These are phyloP conservation scores for Clarias pachynema DNA, from an alignment of 2,797 vertebrate genomes.

Conservation along the genomic window DNA sequence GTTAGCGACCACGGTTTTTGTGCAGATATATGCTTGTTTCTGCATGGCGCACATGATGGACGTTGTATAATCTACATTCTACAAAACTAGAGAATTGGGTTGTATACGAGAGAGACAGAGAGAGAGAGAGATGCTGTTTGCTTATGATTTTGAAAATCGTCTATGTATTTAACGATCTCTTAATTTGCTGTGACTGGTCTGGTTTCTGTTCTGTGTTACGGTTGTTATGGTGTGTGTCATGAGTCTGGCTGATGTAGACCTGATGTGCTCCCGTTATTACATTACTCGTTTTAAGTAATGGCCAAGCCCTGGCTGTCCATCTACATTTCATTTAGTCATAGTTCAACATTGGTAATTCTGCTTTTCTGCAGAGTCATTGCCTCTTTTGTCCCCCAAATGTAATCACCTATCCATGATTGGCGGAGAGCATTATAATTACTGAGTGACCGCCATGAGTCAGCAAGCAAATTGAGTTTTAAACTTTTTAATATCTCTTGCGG, in stretches of 20 bases:
- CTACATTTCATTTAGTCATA: slow-evolving; percentile 43
- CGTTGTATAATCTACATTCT: slow-evolving; percentile 23
- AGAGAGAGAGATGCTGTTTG: slow-evolving; percentile 25
- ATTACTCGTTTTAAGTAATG: slow-evolving; percentile 43
- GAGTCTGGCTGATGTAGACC: slow-evolving; percentile 33
- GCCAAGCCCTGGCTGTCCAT: slow-evolving; percentile 38
- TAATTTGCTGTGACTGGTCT: slow-evolving; percentile 12
- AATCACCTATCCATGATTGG: slow-evolving; percentile 57
- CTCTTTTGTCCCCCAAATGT: slow-evolving; percentile 56
- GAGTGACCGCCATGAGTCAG: slow-evolving; percentile 23
- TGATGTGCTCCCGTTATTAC: slow-evolving; percentile 46
- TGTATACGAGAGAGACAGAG: slow-evolving; percentile 12
- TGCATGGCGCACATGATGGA: slow-evolving; percentile 23
- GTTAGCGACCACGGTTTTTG: not conserved
- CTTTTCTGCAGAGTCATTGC: slow-evolving; percentile 43
- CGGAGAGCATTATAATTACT: slow-evolving; percentile 45
- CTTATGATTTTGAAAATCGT: slow-evolving; percentile 28
- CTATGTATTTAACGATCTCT: slow-evolving; percentile 24
- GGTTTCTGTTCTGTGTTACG: slow-evolving; percentile 45
- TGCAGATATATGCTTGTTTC: slow-evolving; percentile 32
- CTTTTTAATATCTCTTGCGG: slow-evolving; percentile 15
- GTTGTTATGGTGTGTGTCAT: slow-evolving; percentile 28
- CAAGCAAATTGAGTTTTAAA: slow-evolving; percentile 39
- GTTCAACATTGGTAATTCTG: not conserved
- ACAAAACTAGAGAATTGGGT: not conserved